Base-by-base conservation (phyloP, 2,797 vertebrate species). In the Pipistrellus pygmaeus region DNA sequence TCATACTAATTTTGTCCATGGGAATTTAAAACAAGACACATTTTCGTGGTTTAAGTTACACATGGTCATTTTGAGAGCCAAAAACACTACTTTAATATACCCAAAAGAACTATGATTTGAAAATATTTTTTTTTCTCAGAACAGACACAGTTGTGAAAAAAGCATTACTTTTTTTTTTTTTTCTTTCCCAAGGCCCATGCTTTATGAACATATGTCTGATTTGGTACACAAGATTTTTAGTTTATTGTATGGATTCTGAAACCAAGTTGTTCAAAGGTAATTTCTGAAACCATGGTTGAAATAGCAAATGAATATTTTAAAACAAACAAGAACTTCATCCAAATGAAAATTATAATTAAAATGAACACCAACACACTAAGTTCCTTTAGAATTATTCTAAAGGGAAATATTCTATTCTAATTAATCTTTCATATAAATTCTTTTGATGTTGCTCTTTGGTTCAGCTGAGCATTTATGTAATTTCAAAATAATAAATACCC, bases 1-100 rank as follows among this genome's bases (percentile, higher is more conserved):
- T 95, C 94, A 93, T 91, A 95, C 96, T 97, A 96, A 97, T 97
- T 97, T 96, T 96, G 93, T 96, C 82, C 80, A 86, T 96, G 94
- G 92, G 96, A 96, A 96, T 96, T 97, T 93, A 95, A 97, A 96
- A 87, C 66, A 95, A 95, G 96, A 96, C 94, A 96, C 78, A 94
- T 96, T 97, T 97, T 97, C 35, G 51, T 96, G 96, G 96, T 97
- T 95, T 96, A 96, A 72, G 76, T 93, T 96, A 88, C 88, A 95
- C 90, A 89, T 55, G 93, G 82, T 95, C 91, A 95, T 96, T 96
- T 96, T 94, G 87, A 85, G 46, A 97, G 87, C 82, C 92, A 85
- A 95, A 97, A 95, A 80, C 44, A 83, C 66, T 72, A 72, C 75
- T 97, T 96, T 88, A 96, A 85, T 88, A 95, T 93, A n/a, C 80